Percentiles rank a stretch among this genome's conserved stretches.
These are phyloP conservation scores for Hipparchia sbordonii DNA, from an alignment of 2,888 invertebrate species.

Conservation along the genomic window DNA sequence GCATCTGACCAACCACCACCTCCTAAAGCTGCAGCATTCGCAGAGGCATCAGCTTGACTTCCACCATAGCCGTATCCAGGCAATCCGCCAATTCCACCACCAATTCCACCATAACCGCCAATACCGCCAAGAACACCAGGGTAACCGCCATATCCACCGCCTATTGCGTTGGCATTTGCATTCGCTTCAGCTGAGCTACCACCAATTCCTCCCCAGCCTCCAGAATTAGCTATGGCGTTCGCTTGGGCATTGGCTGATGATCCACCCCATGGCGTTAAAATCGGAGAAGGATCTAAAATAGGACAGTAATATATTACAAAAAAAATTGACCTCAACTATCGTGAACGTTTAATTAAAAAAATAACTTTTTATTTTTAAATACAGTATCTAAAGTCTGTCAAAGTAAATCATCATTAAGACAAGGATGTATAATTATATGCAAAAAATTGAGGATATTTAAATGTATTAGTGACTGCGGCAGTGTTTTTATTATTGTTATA, in stretches of 20 bases:
- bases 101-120: constrained; percentile 17
- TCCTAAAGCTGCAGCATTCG: constrained; percentile 30
- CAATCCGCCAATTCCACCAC: constrained; percentile 29
- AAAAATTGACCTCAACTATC: no score
- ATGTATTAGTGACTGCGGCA: not conserved
- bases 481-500: not conserved
- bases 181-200: constrained; percentile 24
- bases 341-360: no score
- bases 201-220: constrained; percentile 24
- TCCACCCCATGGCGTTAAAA: constrained; percentile 1
- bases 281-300: not conserved
- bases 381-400: no score
- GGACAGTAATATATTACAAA: not conserved
- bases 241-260: constrained; percentile 28
- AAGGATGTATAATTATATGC: no score
- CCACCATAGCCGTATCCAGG: constrained; percentile 29
- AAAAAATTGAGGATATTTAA: no score
- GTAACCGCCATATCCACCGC: constrained; percentile 29
- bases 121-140: not conserved
- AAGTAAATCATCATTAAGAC: no score
- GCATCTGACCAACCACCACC: constrained; percentile 20
- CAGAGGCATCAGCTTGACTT: constrained; percentile 39
- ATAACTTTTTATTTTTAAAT: no score
- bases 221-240: constrained; percentile 39
- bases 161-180: constrained; percentile 38